Evolutionary conservation across 2,113 vertebrate genomes (phyloP).

Genomic region (Alosa alosa): DNA sequence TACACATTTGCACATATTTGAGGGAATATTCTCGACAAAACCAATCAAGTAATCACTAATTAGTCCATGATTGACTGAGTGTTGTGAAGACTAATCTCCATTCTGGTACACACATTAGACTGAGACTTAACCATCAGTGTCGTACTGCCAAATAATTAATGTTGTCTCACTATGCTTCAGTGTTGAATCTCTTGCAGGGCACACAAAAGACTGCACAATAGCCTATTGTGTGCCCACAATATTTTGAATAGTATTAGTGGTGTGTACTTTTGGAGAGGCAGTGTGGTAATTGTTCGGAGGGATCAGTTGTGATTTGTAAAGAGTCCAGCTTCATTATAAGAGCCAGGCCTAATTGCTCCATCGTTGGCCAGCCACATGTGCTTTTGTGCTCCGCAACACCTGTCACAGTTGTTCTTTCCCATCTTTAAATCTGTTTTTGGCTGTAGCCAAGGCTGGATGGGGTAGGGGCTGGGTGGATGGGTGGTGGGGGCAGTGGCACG

Average conservation of each 20-base stretch:
- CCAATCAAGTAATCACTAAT: background rate
- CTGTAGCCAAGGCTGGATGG: background rate
- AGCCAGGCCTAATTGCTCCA: background rate
- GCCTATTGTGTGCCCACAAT: background rate
- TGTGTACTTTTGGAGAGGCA: background rate
- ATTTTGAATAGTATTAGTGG: background rate
- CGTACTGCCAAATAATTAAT: background rate
- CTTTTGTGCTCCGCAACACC: conserved; percentile 27
- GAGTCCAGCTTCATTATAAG: conserved; percentile 16
- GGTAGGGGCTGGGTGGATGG: background rate
- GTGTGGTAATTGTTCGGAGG: conserved; percentile 13
- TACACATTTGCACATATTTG: background rate
- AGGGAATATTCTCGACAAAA: background rate
- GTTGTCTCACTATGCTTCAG: background rate
- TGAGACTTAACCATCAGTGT: background rate
- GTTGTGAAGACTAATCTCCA: background rate
- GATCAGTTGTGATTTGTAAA: conserved; percentile 23
- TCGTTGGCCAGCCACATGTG: conserved; percentile 8
- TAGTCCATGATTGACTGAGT: background rate
- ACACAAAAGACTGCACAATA: background rate
- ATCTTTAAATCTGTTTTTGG: conserved; percentile 33
- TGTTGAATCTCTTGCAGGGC: background rate
- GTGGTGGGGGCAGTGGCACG: conserved; percentile 20
- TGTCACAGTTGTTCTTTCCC: conserved; percentile 24
- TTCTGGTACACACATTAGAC: background rate